Conservation (phyloP, 2,113 vertebrate species). For the Ictalurus punctatus region DNA sequence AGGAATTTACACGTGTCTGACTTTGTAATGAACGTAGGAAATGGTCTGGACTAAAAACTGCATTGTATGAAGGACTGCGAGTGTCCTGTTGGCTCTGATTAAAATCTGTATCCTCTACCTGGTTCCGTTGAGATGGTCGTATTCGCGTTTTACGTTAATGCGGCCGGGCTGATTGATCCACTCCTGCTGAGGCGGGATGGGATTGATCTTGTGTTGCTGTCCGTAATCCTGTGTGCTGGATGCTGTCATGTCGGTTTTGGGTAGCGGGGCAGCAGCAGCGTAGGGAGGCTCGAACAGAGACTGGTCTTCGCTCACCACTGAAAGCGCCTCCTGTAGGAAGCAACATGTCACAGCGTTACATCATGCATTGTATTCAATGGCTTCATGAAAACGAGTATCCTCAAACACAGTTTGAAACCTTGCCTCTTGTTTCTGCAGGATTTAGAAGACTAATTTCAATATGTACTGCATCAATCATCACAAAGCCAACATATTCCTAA, state of each 20-base stretch:
- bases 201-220: conserved; percentile 96
- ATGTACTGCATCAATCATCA: background rate
- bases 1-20: background rate
- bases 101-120: conserved; percentile 73
- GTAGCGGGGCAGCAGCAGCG: conserved; percentile 87
- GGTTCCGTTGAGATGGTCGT: conserved; percentile 98
- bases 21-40: background rate
- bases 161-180: conserved; percentile 94
- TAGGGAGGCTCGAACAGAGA: conserved; percentile 96
- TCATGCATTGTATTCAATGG: background rate
- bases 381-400: background rate
- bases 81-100: background rate
- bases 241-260: conserved; percentile 98
- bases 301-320: conserved; percentile 99
- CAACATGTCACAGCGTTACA: conserved; percentile 1
- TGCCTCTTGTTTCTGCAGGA: background rate
- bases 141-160: conserved; percentile 94
- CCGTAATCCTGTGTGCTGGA: conserved; percentile 95
- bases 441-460: background rate
- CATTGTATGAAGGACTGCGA: background rate
- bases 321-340: conserved; percentile 91
- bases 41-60: background rate
- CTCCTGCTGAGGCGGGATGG: conserved; percentile 92
- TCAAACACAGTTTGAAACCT: background rate
- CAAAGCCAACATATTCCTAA: background rate